These are phyloP conservation scores for Gracilinanus agilis DNA, from an alignment of 2,113 vertebrate genomes.

Conservation along the genomic window DNA sequence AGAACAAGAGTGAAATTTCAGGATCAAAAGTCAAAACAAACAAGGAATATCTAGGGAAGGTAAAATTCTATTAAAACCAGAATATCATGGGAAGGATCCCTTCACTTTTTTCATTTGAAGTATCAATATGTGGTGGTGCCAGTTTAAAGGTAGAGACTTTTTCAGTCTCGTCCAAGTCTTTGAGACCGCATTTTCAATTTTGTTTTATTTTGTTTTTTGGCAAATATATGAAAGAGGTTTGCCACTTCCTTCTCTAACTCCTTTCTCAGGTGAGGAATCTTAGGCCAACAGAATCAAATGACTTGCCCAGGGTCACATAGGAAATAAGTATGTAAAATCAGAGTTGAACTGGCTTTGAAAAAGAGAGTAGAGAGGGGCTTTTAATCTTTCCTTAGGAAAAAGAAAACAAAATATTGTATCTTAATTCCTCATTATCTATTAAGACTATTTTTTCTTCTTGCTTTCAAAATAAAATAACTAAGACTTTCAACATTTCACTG, in stretches of 20 bases:
- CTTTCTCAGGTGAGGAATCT: no score
- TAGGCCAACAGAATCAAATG: no score
- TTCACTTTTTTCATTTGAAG: constrained; percentile 71
- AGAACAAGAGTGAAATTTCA: constrained; percentile 62
- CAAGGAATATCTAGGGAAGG: constrained; percentile 63
- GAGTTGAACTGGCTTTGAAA: no score
- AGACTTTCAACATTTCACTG: no score
- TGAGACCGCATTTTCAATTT: no score
- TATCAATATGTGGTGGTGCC: constrained; percentile 54
- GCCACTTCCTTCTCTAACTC: no score
- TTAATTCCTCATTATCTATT: not conserved
- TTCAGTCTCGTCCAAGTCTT: no score
- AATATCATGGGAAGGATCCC: constrained; percentile 70
- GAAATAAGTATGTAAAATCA: no score
- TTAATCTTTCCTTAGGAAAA: constrained; percentile 27
- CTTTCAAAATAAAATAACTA: not conserved
- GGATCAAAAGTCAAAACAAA: constrained; percentile 76
- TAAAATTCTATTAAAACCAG: constrained; percentile 68
- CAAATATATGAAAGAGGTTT: no score
- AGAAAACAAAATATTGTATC: not conserved
- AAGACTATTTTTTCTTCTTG: constrained; percentile 2
- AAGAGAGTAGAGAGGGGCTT: not conserved
- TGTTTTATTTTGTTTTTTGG: no score
- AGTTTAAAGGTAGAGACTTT: not conserved
- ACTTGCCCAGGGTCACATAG: no score